Conservation (phyloP, 2,797 vertebrate species). For the Gymnoscopelus braueri region DNA sequence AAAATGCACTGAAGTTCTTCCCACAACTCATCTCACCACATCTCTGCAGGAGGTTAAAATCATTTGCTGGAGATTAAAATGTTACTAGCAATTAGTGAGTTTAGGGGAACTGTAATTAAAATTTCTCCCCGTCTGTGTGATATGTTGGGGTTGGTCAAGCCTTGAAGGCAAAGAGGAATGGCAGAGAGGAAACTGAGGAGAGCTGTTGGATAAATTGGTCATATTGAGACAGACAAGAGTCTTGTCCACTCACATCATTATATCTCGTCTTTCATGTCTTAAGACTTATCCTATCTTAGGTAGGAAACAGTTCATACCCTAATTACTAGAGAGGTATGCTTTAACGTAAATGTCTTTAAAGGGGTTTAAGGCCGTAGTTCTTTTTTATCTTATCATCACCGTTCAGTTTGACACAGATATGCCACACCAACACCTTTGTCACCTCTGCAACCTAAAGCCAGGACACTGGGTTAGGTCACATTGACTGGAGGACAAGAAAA, state of each 20-base stretch:
- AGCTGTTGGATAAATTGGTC: constrained; percentile 3
- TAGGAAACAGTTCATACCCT: constrained; percentile 26
- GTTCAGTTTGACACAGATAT: constrained; percentile 34
- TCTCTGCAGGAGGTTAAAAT: constrained; percentile 1
- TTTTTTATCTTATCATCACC: constrained; percentile 1
- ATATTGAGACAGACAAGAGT: constrained; percentile 38
- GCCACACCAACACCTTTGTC: constrained; percentile 38
- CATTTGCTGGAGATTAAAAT: constrained; percentile 32
- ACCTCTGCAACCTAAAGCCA: constrained; percentile 65
- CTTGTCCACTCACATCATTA: constrained; percentile 41
- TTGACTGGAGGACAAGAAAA: constrained; percentile 49
- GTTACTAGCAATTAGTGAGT: neutral
- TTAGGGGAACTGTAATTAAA: too few relatives aligned
- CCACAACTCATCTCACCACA: constrained; percentile 33
- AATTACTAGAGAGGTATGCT: constrained; percentile 26
- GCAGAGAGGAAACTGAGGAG: neutral
- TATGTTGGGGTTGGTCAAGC: constrained; percentile 23
- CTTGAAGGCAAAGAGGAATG: neutral
- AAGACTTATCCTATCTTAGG: constrained; percentile 28
- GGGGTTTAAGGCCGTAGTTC: neutral
- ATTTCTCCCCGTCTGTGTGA: neutral
- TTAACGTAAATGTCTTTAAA: constrained; percentile 9
- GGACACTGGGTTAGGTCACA: constrained; percentile 66
- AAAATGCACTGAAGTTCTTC: constrained; percentile 12
- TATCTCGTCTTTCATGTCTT: constrained; percentile 1